Evolutionary conservation across 2,888 invertebrate genomes (phyloP).

Genomic region (Cenopis cana): DNA sequence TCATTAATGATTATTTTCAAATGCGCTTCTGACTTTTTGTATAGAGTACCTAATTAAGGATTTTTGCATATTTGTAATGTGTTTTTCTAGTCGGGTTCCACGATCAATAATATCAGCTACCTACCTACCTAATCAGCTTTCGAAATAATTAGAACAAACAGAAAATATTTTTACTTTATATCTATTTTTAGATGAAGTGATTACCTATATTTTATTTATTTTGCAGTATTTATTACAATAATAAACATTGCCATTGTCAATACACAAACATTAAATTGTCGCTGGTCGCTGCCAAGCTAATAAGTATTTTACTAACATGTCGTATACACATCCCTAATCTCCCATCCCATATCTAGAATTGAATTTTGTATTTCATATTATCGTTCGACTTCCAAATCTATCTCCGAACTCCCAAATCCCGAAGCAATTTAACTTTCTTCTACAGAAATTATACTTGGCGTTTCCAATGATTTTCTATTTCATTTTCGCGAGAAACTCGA

Average conservation of each 20-base stretch:
- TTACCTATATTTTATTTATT: too few relatives aligned
- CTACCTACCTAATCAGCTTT: too few relatives aligned
- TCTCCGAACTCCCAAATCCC: background rate
- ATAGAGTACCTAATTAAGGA: background rate
- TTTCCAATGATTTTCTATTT: background rate
- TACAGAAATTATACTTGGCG: background rate
- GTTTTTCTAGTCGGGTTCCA: background rate
- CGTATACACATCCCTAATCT: too few relatives aligned
- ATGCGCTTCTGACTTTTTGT: slow-evolving; percentile 1
- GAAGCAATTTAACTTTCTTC: background rate
- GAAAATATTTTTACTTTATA: too few relatives aligned
- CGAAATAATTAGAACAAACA: too few relatives aligned
- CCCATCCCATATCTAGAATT: background rate
- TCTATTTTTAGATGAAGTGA: too few relatives aligned
- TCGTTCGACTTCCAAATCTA: background rate
- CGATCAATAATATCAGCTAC: background rate
- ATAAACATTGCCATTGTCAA: too few relatives aligned
- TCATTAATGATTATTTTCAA: slow-evolving; percentile 15
- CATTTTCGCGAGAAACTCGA: background rate
- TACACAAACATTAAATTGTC: too few relatives aligned
- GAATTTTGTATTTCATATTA: background rate
- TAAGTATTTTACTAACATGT: too few relatives aligned
- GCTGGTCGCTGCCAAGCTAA: too few relatives aligned
- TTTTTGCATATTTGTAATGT: background rate
- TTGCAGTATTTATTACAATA: too few relatives aligned